Base-by-base conservation (phyloP, 2,888 invertebrate genomes). In the Hermaeophaga mercurialis region DNA sequence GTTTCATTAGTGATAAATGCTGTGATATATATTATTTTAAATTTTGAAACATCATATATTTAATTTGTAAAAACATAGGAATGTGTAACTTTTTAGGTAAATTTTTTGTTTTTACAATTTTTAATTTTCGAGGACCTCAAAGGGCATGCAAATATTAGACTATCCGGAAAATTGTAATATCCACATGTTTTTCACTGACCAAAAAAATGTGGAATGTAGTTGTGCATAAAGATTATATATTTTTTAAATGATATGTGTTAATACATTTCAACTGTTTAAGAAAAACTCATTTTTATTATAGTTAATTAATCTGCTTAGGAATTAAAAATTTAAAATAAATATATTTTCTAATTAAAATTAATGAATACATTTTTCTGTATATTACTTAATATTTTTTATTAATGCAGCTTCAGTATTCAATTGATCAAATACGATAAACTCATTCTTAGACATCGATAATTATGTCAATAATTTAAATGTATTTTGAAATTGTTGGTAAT, bases 1-100 rank as follows among this genome's bases (percentile, higher is more conserved):
- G 12, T 50, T 52, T 52, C 14, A 44, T 52, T 52, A 52, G 52
- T 52, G 52, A 52, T 52, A 52, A 52, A 52, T 22, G 34, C 52
- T 52, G 52, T 52, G 52, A 52, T 52, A 52, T 52, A 31, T 50
- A 33, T 52, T 44, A 34, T 52, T 52, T 52, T 43, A 38, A 50
- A 31, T 41, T 50, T 50, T 31, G 43, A 41, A 19, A 33, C 41
- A 18, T 43, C 24, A 49, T 43, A 22, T 44, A 15, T 34, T 43
- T 34, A 14, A 14, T 36, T 38, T 48, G 3, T 7, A 48, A 48
- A 38, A 17, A 38, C 38, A 48, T 31, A 31, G 31, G 31, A n/a
- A n/a, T 22, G 22, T 41, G 41, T 11, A 41, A 22, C 2, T 47
- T 46, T 24, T 48, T 38, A 6, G 12, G 26, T n/a, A 22, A 18